Base-by-base conservation (phyloP, 2,888 invertebrate genomes). In the Brachypterus glaber region DNA sequence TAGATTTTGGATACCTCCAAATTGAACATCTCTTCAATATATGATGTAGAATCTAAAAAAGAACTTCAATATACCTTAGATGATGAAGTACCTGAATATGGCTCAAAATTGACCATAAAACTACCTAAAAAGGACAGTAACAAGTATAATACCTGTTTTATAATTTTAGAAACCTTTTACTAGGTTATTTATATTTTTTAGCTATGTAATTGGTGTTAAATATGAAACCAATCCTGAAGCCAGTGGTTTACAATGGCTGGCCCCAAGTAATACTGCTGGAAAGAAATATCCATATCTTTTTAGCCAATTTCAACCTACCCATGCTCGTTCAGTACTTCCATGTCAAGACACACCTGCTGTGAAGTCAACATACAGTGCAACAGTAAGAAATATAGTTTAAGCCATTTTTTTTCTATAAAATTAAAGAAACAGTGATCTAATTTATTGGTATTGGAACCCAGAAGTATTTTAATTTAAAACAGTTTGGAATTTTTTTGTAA, bases 321-420 rank as follows among this genome's bases (percentile, higher is more conserved):
- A 91, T 67, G 88, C 89, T 1, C 76, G 93, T 30, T 87, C 92
- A 2, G 76, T 93, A 48, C 52, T 92, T 2, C 95, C 95, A 0
- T 93, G 92, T 57, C 93, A 95, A 69, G 91, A 95, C 69, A 82
- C 90, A 0, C 93, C 95, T 0, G 76, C 80, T 0, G 85, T 92
- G 0, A 96, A 96, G 67, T 77, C 81, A 49, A 81, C 86, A 0
- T 95, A 91, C 60, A 50, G 47, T 35, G 64, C 4, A 63, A 72
- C 60, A 62, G 72, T 73, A 58, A 57, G 61, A n/a, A n/a, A n/a
- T n/a, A n/a, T n/a, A n/a, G n/a, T n/a, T n/a, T n/a, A n/a, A n/a
- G n/a, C n/a, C n/a, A n/a, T n/a, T n/a, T n/a, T n/a, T n/a, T n/a
- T n/a, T n/a, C n/a, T n/a, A n/a, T n/a, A n/a, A n/a, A n/a, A n/a